A percentile compares a stretch with the other conserved stretches of the same genome.
phyloP scores from a whole-genome alignment of 2,113 vertebrate species.

The Leptodactylus fuscus region DNA sequence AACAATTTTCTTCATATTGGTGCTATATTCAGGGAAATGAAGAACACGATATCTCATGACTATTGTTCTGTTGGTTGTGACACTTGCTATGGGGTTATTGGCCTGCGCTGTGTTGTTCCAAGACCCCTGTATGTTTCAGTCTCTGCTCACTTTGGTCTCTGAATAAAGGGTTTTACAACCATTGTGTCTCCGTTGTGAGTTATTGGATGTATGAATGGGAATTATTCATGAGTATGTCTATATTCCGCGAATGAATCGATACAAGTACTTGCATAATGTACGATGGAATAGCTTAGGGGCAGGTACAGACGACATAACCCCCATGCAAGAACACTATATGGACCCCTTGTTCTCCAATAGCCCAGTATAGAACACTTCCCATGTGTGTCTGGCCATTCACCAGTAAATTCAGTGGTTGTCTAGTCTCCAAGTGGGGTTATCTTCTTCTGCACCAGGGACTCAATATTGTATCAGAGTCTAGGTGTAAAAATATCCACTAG shows the following conservation, averaged over 20 bases:
- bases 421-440: too few species aligned
- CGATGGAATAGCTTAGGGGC: too few species aligned
- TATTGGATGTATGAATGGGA: background rate
- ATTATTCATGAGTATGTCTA: background rate
- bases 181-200: constrained; percentile 29
- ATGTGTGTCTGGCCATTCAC: too few species aligned
- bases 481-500: too few species aligned
- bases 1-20: constrained; percentile 22
- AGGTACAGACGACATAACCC: too few species aligned
- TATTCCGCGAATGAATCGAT: background rate
- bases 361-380: too few species aligned
- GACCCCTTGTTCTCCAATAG: too few species aligned
- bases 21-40: constrained; percentile 46
- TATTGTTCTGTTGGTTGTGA: background rate
- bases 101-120: background rate
- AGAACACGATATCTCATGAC: background rate
- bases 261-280: too few species aligned
- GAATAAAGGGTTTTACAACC: constrained; percentile 56
- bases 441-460: too few species aligned
- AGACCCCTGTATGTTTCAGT: constrained; percentile 16
- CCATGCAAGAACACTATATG: too few species aligned
- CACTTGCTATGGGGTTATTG: constrained; percentile 9
- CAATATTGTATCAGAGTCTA: too few species aligned
- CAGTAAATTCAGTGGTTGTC: too few species aligned
- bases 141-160: constrained; percentile 44